Evolutionary conservation across 2,797 vertebrate species (phyloP), one percentile per base, ranked within the genome.

Genomic region (Danio aesculapii): DNA sequence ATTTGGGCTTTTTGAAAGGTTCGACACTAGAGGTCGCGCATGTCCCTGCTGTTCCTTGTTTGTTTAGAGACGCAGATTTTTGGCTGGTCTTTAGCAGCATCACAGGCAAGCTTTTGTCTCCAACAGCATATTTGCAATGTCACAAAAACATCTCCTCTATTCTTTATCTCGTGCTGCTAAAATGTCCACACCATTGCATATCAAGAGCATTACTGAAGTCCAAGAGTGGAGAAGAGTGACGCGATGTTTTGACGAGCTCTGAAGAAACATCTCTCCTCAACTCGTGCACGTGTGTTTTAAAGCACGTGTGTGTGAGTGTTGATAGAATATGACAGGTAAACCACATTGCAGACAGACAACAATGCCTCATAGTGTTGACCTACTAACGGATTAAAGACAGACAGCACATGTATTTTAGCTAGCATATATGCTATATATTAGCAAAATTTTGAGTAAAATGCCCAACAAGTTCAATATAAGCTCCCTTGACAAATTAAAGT

Each of bases 61-160:
- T 57, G 46, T 39, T 63, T 12, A 67, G 61, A 66, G 72, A 66
- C 14, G 16, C 59, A 70, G 67, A 4, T 52, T 64, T 63, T 73
- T 82, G 82, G 79, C 46, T 67, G 12, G 5, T 49, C 62, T 83
- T 79, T 71, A 79, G 53, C 70, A 75, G 39, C 52, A 64, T 74
- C 81, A 81, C 76, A 82, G 53, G 43, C 71, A 73, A 16, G 52
- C 79, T 64, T 84, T 82, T 72, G 66, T 79, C 39, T 68, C 49
- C 70, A 84, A 46, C 64, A 72, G 52, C 67, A 58, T 44, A 78
- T 81, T 55, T 81, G 68, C 68, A 21, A 12, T 81, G 82, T 78
- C 73, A 85, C 80, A 61, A 62, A 72, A 81, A 78, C 74, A 77
- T 77, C 76, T 85, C 50, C 63, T 61, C 53, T 72, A 62, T 77